These are phyloP conservation scores for Eilema caniola DNA, from an alignment of 2,888 invertebrate genomes.

Conservation along the genomic window DNA sequence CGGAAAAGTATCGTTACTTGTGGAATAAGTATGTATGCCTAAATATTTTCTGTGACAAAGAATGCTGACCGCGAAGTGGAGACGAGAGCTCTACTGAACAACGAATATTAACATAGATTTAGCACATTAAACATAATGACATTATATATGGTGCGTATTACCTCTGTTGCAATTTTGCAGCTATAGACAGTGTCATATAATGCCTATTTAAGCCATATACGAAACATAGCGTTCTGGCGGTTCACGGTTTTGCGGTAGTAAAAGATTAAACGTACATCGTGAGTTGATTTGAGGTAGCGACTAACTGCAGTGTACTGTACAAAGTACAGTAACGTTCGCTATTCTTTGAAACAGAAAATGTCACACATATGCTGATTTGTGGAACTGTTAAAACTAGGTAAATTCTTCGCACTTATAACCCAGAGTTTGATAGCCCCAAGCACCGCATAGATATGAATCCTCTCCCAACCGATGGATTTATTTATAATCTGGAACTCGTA, in stretches of 20 bases:
- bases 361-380: neutral
- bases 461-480: no score
- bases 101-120: slow-evolving; percentile 12
- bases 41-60: no score
- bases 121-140: slow-evolving; percentile 5
- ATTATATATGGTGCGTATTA: slow-evolving; percentile 1
- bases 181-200: slow-evolving; percentile 10
- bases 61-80: neutral
- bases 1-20: no score
- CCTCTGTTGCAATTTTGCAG: slow-evolving; percentile 3
- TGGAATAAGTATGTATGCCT: no score
- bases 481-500: no score
- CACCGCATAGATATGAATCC: no score
- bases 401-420: neutral
- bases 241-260: slow-evolving; percentile 41
- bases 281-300: slow-evolving; percentile 27
- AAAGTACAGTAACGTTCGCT: neutral
- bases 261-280: slow-evolving; percentile 44
- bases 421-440: no score
- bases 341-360: neutral
- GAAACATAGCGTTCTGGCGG: slow-evolving; percentile 26
- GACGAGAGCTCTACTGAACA: neutral
- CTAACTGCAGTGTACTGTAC: slow-evolving; percentile 2
- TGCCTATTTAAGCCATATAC: slow-evolving; percentile 17
- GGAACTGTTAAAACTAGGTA: neutral